Evolutionary conservation across 2,888 invertebrate species (phyloP).

Genomic region (Lamellibrachia columna): DNA sequence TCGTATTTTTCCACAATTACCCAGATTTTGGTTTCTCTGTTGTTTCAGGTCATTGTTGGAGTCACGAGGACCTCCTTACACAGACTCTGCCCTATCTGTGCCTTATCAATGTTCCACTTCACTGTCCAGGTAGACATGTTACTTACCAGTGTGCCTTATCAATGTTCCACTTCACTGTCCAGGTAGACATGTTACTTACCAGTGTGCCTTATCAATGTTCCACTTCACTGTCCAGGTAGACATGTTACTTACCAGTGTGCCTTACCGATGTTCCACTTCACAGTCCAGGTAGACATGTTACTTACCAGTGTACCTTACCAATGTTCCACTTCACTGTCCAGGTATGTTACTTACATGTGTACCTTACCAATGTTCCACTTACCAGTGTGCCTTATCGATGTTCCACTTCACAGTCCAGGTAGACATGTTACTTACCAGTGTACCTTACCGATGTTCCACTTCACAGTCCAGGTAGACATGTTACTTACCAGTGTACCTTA

Average conservation of each 20-base stretch:
- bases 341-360: no score
- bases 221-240: no score
- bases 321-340: no score
- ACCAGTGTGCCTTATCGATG: not conserved
- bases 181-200: not conserved
- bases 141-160: not conserved
- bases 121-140: conserved; percentile 22
- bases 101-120: not conserved
- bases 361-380: no score
- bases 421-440: conserved; percentile 8
- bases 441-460: not conserved
- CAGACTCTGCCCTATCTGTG: conserved; percentile 31
- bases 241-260: no score
- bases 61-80: conserved; percentile 18
- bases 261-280: not conserved
- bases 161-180: not conserved
- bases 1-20: not conserved
- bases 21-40: not conserved
- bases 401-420: conserved; percentile 11
- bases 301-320: no score
- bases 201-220: no score
- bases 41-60: conserved; percentile 25
- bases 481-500: no score
- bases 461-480: not conserved
- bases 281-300: no score